A percentile compares a stretch with the other conserved stretches of the same genome.
These are phyloP conservation scores for Temnothorax rugatulus DNA, from an alignment of 2,888 invertebrate genomes.

Conservation along the genomic window DNA sequence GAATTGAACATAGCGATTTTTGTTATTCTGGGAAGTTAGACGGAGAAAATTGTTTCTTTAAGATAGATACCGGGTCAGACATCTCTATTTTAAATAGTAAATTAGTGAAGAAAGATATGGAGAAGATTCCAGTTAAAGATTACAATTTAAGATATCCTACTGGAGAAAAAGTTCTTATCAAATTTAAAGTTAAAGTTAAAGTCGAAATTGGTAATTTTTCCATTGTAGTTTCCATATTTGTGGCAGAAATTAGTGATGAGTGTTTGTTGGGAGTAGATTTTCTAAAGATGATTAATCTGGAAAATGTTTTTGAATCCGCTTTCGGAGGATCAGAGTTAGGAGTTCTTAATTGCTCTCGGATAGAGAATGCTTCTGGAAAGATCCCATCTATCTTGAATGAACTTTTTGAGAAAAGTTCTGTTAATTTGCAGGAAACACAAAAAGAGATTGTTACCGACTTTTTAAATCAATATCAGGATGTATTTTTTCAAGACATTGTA, in stretches of 20 bases:
- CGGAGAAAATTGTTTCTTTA: background rate
- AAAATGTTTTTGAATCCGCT: no score
- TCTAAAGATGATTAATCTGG: background rate
- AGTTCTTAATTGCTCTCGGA: no score
- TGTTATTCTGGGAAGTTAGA: background rate
- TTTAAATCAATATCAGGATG: no score
- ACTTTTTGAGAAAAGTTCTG: background rate
- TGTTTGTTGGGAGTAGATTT: background rate
- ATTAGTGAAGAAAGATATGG: no score
- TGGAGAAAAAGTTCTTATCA: background rate
- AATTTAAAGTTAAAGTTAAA: background rate
- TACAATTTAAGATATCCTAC: background rate
- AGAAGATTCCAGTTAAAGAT: no score
- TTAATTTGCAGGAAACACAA: background rate
- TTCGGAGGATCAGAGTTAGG: no score
- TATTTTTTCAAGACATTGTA: background rate
- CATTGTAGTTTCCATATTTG: background rate
- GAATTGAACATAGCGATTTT: background rate
- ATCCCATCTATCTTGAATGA: background rate
- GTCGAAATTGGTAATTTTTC: background rate
- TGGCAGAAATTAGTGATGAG: background rate
- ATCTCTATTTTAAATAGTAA: background rate
- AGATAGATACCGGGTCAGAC: background rate
- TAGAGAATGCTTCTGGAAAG: fast-evolving
- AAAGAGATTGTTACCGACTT: background rate